Evolutionary conservation across 2,888 invertebrate species (phyloP).

Genomic region (Eucriotettix oculatus): DNA sequence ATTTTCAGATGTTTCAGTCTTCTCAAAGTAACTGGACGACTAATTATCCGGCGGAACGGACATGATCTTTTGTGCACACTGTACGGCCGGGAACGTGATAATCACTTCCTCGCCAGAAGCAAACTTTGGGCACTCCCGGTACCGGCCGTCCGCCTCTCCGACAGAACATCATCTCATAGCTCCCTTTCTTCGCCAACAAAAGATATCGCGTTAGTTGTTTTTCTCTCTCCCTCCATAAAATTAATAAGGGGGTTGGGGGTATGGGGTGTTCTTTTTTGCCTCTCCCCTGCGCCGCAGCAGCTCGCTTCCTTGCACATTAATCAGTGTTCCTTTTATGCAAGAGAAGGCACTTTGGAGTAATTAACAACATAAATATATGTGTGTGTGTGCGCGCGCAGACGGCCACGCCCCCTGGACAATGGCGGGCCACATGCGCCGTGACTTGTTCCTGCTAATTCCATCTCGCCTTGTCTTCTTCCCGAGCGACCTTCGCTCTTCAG

Average conservation of each 20-base stretch:
- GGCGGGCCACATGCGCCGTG: too few species aligned
- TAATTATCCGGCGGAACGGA: too few species aligned
- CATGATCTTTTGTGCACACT: too few species aligned
- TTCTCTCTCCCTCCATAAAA: not conserved
- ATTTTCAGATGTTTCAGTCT: too few species aligned
- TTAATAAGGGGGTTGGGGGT: not conserved
- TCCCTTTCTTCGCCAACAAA: not conserved
- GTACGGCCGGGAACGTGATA: too few species aligned
- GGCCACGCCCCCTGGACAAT: not conserved
- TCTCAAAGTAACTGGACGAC: too few species aligned
- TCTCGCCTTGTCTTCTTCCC: too few species aligned
- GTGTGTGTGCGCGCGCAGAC: not conserved
- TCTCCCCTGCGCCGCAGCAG: not conserved
- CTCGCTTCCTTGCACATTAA: constrained; percentile 7
- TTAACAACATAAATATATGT: constrained; percentile 11
- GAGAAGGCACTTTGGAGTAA: constrained; percentile 10
- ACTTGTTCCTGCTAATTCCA: too few species aligned
- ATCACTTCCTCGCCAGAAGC: too few species aligned
- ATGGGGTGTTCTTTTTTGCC: not conserved
- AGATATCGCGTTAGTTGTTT: not conserved
- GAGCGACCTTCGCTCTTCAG: too few species aligned
- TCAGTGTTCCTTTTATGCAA: constrained; percentile 6
- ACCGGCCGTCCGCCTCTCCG: not conserved
- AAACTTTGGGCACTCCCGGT: not conserved
- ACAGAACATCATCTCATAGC: not conserved